A percentile compares a stretch with the other conserved stretches of the same genome.
Conservation (phyloP, 2,797 vertebrate genomes). For the Monodelphis domestica region DNA sequence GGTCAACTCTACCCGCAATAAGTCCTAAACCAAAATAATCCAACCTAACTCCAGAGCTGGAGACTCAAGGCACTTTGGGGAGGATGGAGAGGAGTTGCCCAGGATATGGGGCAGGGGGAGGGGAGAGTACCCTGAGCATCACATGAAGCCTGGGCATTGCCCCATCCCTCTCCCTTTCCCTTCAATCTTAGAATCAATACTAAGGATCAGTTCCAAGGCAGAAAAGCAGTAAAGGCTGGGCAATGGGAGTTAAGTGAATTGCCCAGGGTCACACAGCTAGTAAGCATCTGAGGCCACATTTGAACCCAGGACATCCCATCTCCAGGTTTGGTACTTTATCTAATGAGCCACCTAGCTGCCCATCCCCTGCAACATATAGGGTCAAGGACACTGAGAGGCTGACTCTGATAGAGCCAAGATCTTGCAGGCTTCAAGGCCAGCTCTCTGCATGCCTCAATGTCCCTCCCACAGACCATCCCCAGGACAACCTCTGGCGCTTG, state of each 20-base stretch:
- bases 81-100: not conserved
- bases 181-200: too few species aligned
- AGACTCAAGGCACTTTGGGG: not conserved
- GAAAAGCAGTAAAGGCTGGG: too few species aligned
- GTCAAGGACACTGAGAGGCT: not conserved
- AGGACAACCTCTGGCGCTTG: not conserved
- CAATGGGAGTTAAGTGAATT: too few species aligned
- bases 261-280: too few species aligned
- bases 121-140: too few species aligned
- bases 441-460: not conserved
- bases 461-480: not conserved
- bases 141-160: not conserved
- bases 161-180: not conserved
- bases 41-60: not conserved
- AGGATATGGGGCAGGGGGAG: not conserved
- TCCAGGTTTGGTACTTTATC: too few species aligned
- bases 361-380: not conserved
- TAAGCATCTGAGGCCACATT: too few species aligned
- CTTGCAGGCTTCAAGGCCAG: not conserved
- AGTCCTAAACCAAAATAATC: not conserved
- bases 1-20: not conserved
- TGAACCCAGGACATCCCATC: too few species aligned
- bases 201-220: too few species aligned
- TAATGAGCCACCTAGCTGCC: too few species aligned
- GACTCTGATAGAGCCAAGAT: not conserved